These are phyloP conservation scores for Nycticryphes semicollaris DNA, from an alignment of 2,113 vertebrate genomes.

Conservation along the genomic window DNA sequence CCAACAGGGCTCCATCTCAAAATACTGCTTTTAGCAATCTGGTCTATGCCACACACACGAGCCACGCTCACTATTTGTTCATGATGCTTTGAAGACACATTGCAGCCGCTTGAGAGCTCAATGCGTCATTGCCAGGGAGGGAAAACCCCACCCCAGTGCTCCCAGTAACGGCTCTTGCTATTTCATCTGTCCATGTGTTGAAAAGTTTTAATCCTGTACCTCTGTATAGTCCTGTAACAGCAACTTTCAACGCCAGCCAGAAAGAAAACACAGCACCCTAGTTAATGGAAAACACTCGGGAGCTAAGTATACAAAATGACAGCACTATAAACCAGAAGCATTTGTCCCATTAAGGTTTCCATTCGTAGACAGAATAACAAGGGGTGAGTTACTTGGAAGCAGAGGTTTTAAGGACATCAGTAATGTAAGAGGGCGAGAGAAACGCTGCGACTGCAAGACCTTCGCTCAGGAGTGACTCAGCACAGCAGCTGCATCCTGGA, in stretches of 20 bases:
- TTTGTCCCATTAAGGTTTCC: neutral
- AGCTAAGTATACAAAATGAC: neutral
- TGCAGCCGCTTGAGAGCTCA: neutral
- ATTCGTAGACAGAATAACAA: neutral
- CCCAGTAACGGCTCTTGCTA: neutral
- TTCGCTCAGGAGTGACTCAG: neutral
- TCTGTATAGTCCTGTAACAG: neutral
- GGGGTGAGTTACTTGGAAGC: neutral
- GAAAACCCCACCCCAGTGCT: neutral
- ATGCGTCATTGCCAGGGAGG: rapidly evolving
- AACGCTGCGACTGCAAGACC: neutral
- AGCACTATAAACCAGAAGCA: neutral
- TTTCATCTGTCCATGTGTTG: neutral
- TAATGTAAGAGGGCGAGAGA: neutral
- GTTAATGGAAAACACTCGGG: neutral
- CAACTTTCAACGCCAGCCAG: neutral
- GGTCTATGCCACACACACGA: neutral
- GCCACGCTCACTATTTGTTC: neutral
- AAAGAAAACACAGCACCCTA: neutral
- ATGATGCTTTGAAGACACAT: neutral
- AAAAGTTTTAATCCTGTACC: neutral
- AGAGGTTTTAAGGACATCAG: neutral
- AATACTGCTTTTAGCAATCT: neutral
- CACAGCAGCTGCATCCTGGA: conserved; percentile 38
- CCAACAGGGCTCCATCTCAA: neutral